Conservation (phyloP, 2,797 vertebrate species). For the Saxicola maurus region DNA sequence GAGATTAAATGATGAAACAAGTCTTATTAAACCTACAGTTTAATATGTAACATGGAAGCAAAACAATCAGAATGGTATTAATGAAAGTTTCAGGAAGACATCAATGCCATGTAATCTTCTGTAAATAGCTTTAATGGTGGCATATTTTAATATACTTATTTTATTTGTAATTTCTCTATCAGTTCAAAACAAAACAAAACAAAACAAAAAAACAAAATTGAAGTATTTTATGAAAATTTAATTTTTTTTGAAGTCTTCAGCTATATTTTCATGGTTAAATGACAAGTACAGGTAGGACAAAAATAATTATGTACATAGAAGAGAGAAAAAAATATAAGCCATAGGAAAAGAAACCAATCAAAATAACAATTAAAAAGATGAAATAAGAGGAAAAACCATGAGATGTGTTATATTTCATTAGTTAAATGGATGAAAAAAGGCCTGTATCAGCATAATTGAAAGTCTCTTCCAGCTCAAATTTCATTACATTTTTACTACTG, state of each 20-base stretch:
- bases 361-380: background rate
- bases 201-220: background rate
- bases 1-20: background rate
- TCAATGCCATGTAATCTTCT: accelerated
- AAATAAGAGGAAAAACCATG: background rate
- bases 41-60: background rate
- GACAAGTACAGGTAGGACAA: background rate
- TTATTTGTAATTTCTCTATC: background rate
- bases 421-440: background rate
- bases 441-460: background rate
- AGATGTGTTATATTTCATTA: background rate
- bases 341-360: background rate
- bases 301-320: background rate
- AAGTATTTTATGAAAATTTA: background rate
- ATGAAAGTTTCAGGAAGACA: background rate
- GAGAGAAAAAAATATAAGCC: background rate
- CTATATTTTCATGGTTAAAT: background rate
- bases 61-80: background rate
- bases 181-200: background rate
- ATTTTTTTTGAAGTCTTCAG: background rate
- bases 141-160: background rate
- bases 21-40: background rate
- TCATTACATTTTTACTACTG: background rate
- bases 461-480: background rate
- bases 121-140: accelerated